Evolutionary conservation across 2,888 invertebrate species (phyloP).

Genomic region (Thymelicus sylvestris): DNA sequence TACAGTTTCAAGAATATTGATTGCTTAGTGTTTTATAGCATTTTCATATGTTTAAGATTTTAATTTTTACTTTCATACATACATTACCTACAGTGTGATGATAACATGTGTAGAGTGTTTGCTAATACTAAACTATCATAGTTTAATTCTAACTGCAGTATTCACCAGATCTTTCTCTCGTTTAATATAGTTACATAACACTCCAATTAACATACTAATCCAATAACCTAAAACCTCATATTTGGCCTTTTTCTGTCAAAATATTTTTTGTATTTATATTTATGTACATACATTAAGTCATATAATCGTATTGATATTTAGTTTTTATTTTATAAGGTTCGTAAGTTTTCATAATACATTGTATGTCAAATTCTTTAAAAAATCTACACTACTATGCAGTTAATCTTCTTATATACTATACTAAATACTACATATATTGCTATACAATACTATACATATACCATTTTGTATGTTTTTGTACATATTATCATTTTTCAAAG

Average conservation of each 20-base stretch:
- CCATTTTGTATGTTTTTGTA: background rate
- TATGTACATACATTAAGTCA: background rate
- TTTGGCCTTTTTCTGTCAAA: background rate
- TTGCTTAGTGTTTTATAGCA: background rate
- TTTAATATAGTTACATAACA: background rate
- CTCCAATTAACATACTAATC: background rate
- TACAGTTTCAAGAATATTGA: background rate
- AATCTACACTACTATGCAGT: background rate
- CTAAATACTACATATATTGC: too few species aligned
- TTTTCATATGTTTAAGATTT: background rate
- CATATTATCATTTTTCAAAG: background rate
- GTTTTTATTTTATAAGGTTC: background rate
- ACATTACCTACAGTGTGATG: background rate
- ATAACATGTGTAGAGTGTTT: too few species aligned
- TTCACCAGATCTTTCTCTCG: background rate
- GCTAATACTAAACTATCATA: too few species aligned
- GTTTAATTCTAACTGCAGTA: too few species aligned
- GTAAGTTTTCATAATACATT: background rate
- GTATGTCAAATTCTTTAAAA: background rate
- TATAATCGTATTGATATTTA: background rate
- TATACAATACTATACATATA: too few species aligned
- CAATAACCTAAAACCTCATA: background rate
- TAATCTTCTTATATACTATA: background rate
- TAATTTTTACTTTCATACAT: background rate
- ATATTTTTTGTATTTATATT: conserved; percentile 1